Conservation (phyloP, 2,797 vertebrate species). For the Lithobates pipiens region DNA sequence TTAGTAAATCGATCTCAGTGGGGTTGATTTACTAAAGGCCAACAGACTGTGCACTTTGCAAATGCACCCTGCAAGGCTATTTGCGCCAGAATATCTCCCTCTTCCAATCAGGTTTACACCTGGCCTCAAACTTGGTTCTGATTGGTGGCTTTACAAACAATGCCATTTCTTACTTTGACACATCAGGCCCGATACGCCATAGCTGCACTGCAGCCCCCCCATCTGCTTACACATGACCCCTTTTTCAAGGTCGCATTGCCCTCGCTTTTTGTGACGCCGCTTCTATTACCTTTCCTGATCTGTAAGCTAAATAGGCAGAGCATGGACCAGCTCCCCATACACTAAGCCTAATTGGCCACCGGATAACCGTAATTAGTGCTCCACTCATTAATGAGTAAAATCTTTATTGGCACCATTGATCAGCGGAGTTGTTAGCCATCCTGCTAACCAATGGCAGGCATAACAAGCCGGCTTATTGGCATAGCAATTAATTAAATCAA, state of each 20-base stretch:
- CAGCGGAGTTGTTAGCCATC: conserved; percentile 96
- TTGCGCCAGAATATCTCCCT: too few relatives aligned
- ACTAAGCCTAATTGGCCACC: conserved; percentile 93
- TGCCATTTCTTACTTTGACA: too few relatives aligned
- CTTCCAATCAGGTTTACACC: too few relatives aligned
- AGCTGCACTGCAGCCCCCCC: neutral
- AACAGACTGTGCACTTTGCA: too few relatives aligned
- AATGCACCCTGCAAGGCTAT: too few relatives aligned
- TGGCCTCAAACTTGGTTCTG: too few relatives aligned
- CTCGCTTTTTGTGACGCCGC: neutral
- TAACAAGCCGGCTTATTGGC: conserved; percentile 99
- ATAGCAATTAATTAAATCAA: conserved; percentile 99
- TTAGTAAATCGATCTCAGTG: too few relatives aligned
- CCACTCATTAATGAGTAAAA: conserved; percentile 99
- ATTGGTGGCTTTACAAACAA: too few relatives aligned
- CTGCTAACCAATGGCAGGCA: conserved; percentile 98
- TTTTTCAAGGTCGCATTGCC: conserved; percentile 7
- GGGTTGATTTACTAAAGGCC: too few relatives aligned
- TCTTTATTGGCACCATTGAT: conserved; percentile 99
- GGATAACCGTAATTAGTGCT: conserved; percentile 99
- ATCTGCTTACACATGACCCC: neutral
- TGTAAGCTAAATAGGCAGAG: conserved; percentile 63
- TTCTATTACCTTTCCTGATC: conserved; percentile 1
- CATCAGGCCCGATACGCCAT: neutral
- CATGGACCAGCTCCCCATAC: conserved; percentile 79